These are phyloP conservation scores for Bubo blakistoni DNA, from an alignment of 2,113 vertebrate species.

Conservation along the genomic window DNA sequence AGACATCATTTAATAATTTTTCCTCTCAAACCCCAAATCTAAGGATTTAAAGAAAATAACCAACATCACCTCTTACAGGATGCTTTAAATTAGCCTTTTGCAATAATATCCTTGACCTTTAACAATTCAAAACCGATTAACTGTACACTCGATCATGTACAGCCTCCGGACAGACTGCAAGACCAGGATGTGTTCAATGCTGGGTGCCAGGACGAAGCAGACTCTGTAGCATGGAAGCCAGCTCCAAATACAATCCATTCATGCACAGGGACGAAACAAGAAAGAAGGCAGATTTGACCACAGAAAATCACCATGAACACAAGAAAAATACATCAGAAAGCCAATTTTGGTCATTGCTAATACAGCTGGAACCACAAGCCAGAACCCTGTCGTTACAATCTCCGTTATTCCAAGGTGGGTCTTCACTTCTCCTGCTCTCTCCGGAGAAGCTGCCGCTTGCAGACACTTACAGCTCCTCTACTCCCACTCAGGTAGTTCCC, in stretches of 20 bases:
- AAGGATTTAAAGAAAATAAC: neutral
- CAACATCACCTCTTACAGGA: neutral
- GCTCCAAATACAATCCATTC: neutral
- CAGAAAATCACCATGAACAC: neutral
- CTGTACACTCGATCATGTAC: neutral
- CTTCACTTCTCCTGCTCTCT: neutral
- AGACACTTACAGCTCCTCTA: neutral
- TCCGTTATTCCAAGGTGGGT: neutral
- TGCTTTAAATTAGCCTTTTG: neutral
- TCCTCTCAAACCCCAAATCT: neutral
- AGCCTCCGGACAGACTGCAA: neutral
- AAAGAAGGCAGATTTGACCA: neutral
- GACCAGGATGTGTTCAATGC: rapidly evolving
- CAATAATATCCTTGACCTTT: neutral
- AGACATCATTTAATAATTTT: conserved; percentile 3
- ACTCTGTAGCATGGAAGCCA: neutral
- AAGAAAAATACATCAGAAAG: neutral
- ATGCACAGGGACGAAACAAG: neutral
- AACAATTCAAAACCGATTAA: neutral
- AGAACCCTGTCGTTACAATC: neutral
- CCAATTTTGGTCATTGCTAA: neutral
- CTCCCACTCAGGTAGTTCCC: neutral
- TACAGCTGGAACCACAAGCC: neutral
- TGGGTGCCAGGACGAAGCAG: neutral
- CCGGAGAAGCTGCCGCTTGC: neutral